Base-by-base conservation (phyloP, 2,888 invertebrate genomes). In the Melinaea marsaeus region DNA sequence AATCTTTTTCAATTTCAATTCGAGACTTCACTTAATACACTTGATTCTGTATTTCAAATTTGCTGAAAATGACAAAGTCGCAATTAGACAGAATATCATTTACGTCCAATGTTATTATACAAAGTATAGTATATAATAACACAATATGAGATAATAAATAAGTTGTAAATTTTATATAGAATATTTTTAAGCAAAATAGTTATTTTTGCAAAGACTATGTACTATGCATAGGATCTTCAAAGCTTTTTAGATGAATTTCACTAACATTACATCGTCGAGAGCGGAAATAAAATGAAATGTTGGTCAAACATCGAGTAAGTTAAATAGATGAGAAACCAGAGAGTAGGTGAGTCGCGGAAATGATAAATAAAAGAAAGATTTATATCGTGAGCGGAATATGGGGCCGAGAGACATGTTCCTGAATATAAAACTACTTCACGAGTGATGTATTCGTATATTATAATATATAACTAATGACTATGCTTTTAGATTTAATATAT, bases 301-400 rank as follows among this genome's bases (percentile, higher is more conserved):
- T 47, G 33, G 3, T 32, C 46, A 58, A 58, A 58, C 58, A 42
- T 42, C 42, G 9, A 5, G 42, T 3, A 42, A 42, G 42, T 42
- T 42, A 42, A 42, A 42, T 42, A 9, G 42, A 42, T 42, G 42
- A 11, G 35, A 60, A 57, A 54, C 62, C 35, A 37, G 56, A 56
- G 61, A 63, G 63, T 69, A 61, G 67, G 45, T 61, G 37, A 51
- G 57, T 57, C 55, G 59, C 48, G 63, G 67, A 69, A 65, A 67
- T 69, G 65, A 69, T 69, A 68, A 68, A 69, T 67, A 69, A 69
- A 60, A 58, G 60, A 61, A 61, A 64, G 70, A 72, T 71, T 71
- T 71, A 70, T 67, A 63, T 55, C 70, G 70, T 69, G 69, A 67
- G 63, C 58, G 67, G 74, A 74, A 73, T 75, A 69, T 47, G 61